These are phyloP conservation scores for Euzetes globulus DNA, from an alignment of 2,888 invertebrate species.

Conservation along the genomic window DNA sequence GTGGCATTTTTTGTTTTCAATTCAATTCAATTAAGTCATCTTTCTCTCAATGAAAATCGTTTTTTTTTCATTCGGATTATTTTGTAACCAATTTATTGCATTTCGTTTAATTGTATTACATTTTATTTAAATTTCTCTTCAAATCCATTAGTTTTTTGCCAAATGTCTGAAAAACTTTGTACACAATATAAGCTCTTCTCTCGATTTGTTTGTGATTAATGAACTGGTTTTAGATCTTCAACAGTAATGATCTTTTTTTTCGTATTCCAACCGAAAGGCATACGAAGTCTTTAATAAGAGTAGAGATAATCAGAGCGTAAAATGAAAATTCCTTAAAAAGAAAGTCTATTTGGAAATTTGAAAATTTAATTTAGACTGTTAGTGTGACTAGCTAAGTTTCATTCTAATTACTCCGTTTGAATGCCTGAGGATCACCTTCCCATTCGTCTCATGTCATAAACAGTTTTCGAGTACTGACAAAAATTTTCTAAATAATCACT, in stretches of 20 bases:
- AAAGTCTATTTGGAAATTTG: no score
- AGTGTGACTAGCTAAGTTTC: no score
- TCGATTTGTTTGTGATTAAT: slow-evolving; percentile 19
- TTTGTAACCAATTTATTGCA: not conserved
- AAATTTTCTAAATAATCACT: no score
- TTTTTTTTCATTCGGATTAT: no score
- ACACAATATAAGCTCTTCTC: not conserved
- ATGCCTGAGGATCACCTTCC: no score
- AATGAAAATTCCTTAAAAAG: not conserved
- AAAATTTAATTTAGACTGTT: no score
- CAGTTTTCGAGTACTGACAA: no score
- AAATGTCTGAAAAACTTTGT: not conserved
- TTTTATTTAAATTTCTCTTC: not conserved
- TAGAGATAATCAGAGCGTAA: slow-evolving; percentile 8
- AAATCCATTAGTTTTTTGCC: not conserved
- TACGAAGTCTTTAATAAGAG: not conserved
- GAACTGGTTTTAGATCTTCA: slow-evolving; percentile 12
- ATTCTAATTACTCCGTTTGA: no score
- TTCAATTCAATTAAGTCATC: no score
- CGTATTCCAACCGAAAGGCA: not conserved
- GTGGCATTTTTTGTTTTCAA: no score
- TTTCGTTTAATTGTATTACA: not conserved
- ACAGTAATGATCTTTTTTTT: not conserved
- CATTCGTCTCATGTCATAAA: no score
- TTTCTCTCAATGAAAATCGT: no score